Conservation (phyloP, 1,140 invertebrate genomes). For the Lasioglossum baleicum region DNA sequence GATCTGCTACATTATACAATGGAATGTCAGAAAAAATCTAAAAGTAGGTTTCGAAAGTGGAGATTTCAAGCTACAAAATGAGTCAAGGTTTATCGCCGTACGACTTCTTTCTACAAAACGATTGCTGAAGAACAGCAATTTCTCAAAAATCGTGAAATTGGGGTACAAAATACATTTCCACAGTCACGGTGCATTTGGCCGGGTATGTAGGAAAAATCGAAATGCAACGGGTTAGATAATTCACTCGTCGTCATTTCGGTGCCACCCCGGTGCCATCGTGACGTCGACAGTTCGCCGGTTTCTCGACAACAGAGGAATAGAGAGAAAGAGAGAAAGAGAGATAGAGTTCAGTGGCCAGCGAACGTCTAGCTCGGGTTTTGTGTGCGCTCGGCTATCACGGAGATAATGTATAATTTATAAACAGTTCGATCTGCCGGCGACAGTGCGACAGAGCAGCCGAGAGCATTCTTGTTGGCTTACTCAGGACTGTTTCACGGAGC, state of each 20-base stretch:
- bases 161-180: no score
- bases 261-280: not conserved
- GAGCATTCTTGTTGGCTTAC: constrained; percentile 41
- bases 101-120: no score
- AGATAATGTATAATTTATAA: constrained; percentile 81
- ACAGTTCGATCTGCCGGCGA: constrained; percentile 73
- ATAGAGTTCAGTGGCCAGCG: constrained; percentile 42
- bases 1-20: no score
- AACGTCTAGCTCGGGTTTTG: constrained; percentile 66
- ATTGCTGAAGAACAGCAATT: no score
- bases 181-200: not conserved
- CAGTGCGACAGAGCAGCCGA: constrained; percentile 33
- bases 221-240: constrained; percentile 1
- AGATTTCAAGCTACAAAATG: no score
- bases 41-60: no score
- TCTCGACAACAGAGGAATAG: not conserved
- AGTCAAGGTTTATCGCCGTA: no score
- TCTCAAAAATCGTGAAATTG: no score
- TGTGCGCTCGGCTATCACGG: constrained; percentile 66
- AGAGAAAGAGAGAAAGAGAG: not conserved
- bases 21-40: no score
- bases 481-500: constrained; percentile 9
- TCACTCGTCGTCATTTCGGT: not conserved
- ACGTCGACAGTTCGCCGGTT: constrained; percentile 12
- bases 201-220: not conserved